These are phyloP conservation scores for Wiebesia pumilae DNA, from an alignment of 1,140 invertebrate species.

Conservation along the genomic window DNA sequence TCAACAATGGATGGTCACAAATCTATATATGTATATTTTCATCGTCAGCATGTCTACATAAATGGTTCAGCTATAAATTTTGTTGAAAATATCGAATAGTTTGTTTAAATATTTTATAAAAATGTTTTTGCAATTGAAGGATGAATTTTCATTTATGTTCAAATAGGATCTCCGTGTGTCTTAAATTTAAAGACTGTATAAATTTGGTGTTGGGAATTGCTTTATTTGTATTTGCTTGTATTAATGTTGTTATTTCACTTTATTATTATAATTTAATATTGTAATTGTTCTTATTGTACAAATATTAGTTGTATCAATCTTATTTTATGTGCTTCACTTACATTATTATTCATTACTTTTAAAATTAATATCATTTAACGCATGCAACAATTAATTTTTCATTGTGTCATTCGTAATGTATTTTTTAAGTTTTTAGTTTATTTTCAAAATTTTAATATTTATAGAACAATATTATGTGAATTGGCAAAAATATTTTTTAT, in stretches of 20 bases:
- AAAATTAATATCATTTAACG: constrained; percentile 28
- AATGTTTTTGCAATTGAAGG: constrained; percentile 1
- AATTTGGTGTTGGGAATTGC: constrained; percentile 43
- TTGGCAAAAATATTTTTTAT: constrained; percentile 61
- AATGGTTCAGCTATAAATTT: constrained; percentile 34
- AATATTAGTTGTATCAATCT: constrained; percentile 25
- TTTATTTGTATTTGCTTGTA: constrained; percentile 48
- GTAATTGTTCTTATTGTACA: constrained; percentile 5
- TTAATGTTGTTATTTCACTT: constrained; percentile 21
- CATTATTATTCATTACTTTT: constrained; percentile 4
- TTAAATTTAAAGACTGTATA: constrained; percentile 8
- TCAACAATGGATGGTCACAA: constrained; percentile 61
- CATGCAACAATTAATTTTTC: constrained; percentile 50
- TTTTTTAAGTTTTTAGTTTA: constrained; percentile 26
- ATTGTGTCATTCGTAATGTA: neutral
- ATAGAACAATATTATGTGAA: constrained; percentile 52
- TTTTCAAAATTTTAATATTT: constrained; percentile 43
- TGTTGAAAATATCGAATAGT: neutral
- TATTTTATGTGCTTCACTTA: constrained; percentile 21
- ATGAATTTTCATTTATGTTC: neutral
- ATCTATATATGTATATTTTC: constrained; percentile 59
- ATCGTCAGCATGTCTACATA: constrained; percentile 69
- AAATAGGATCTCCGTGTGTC: neutral
- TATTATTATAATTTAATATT: constrained; percentile 38
- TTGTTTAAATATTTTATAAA: constrained; percentile 18